Conservation (phyloP, 2,888 invertebrate genomes). For the Thera obeliscata region DNA sequence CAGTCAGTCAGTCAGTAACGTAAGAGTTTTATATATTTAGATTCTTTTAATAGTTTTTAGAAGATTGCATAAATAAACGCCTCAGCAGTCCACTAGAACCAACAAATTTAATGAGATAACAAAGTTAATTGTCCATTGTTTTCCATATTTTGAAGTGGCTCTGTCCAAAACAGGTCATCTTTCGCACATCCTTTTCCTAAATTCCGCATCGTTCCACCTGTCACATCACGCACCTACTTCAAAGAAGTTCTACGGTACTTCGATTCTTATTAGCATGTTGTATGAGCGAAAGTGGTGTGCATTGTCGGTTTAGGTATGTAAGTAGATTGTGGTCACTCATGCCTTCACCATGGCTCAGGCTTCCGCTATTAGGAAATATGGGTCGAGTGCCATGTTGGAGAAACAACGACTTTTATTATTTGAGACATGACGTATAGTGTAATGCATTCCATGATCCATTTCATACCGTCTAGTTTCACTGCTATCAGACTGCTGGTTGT, state of each 20-base stretch:
- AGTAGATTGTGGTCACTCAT: slow-evolving; percentile 32
- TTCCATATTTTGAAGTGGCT: slow-evolving; percentile 37
- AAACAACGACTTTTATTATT: slow-evolving; percentile 38
- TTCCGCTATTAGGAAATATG: slow-evolving; percentile 64
- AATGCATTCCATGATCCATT: slow-evolving; percentile 24
- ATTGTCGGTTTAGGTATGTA: slow-evolving; percentile 4
- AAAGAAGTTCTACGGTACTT: slow-evolving; percentile 12
- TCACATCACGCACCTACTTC: slow-evolving; percentile 27
- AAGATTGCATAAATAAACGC: too few species aligned
- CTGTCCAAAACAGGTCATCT: slow-evolving; percentile 43
- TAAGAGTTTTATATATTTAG: too few species aligned
- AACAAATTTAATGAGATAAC: slow-evolving; percentile 22
- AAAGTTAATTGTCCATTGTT: slow-evolving; percentile 46
- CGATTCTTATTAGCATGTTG: slow-evolving; percentile 23
- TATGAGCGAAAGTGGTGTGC: slow-evolving; percentile 22
- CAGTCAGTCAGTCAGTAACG: too few species aligned
- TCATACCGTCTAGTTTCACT: slow-evolving; percentile 10
- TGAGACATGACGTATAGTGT: slow-evolving; percentile 21
- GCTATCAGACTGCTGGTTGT: not conserved
- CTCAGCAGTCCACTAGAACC: too few species aligned
- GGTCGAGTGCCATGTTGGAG: slow-evolving; percentile 45
- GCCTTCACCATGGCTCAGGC: slow-evolving; percentile 44
- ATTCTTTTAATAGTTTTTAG: too few species aligned
- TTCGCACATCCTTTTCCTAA: slow-evolving; percentile 48
- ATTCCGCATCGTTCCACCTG: slow-evolving; percentile 35